These are phyloP conservation scores for Epistrophe grossulariae DNA, from an alignment of 2,888 invertebrate species.

Conservation along the genomic window DNA sequence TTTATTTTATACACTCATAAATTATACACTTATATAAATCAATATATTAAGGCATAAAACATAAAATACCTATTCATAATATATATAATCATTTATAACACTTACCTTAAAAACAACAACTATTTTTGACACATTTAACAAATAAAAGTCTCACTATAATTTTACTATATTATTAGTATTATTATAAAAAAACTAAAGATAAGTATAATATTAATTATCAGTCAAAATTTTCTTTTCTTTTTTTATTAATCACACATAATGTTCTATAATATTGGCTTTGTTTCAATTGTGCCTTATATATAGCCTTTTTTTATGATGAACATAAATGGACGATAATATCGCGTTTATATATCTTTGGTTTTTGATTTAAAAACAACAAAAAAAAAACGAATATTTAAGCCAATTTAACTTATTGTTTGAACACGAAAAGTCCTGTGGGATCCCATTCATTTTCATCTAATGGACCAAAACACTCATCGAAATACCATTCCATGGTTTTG, in stretches of 20 bases:
- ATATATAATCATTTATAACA: conserved; percentile 62
- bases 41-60: conserved; percentile 22
- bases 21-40: conserved; percentile 2
- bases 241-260: conserved; percentile 60
- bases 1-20: conserved; percentile 28
- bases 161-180: not conserved
- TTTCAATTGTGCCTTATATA: conserved; percentile 16
- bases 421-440: conserved; percentile 85
- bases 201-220: conserved; percentile 68
- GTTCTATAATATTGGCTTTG: conserved; percentile 27
- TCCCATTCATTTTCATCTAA: conserved; percentile 90
- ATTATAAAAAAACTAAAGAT: conserved; percentile 52
- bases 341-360: not conserved
- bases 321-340: conserved; percentile 48
- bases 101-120: conserved; percentile 42
- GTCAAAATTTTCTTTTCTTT: conserved; percentile 62
- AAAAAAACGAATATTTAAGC: not conserved
- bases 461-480: conserved; percentile 92
- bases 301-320: conserved; percentile 33
- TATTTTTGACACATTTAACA: conserved; percentile 30
- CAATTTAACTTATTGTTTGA: conserved; percentile 82
- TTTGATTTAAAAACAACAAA: no score
- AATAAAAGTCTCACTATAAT: conserved; percentile 18
- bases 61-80: conserved; percentile 25
- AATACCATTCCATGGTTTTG: conserved; percentile 93